These are phyloP conservation scores for Protobothrops mucrosquamatus DNA, from an alignment of 2,113 vertebrate genomes.

Conservation along the genomic window DNA sequence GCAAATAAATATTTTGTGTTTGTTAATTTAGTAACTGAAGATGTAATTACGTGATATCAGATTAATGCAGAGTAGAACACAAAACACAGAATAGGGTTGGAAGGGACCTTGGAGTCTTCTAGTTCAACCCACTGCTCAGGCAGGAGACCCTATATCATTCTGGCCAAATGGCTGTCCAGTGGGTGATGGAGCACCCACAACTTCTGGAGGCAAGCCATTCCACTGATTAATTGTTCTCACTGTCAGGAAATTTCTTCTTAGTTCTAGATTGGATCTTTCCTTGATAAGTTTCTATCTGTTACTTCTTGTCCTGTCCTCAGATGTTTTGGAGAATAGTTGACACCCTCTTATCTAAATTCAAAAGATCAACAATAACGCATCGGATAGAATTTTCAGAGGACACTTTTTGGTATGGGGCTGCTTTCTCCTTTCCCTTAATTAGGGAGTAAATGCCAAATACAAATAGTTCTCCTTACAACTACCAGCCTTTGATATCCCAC, in stretches of 20 bases:
- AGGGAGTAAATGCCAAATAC: neutral
- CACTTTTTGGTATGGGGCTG: neutral
- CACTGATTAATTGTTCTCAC: neutral
- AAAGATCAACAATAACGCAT: neutral
- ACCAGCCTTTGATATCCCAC: too few relatives aligned
- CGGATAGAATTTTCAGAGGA: neutral
- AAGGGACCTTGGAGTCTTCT: neutral
- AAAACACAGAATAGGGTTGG: neutral
- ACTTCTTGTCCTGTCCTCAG: neutral
- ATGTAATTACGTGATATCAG: neutral
- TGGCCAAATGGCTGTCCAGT: neutral
- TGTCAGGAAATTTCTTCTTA: neutral
- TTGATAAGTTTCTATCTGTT: neutral
- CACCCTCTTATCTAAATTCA: neutral
- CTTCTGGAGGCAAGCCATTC: too few relatives aligned
- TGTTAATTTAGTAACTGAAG: neutral
- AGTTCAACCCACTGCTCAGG: neutral
- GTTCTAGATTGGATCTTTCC: neutral
- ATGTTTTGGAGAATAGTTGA: neutral
- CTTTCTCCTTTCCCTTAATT: neutral
- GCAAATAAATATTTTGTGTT: neutral
- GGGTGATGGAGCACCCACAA: too few relatives aligned
- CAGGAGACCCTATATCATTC: neutral
- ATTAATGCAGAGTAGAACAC: neutral
- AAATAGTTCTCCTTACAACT: neutral